Evolutionary conservation across 1,140 invertebrate species (phyloP), one percentile per base, ranked within the genome.

Genomic region (Drosophila nikananu): DNA sequence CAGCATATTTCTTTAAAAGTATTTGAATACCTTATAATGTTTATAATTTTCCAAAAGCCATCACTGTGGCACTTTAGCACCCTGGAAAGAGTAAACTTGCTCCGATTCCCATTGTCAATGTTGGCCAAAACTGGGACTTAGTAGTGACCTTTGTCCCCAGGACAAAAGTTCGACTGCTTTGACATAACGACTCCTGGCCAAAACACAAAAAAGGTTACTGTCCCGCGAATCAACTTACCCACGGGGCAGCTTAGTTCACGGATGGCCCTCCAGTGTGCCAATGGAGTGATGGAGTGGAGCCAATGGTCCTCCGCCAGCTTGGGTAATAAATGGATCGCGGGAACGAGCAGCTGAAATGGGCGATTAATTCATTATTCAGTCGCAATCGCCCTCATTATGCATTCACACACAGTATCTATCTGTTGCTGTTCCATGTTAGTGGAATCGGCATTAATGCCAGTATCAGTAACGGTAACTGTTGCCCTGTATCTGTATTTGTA

Each of bases 311-410:
- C 21, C 21, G 46, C 23, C 15, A n/a, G 7, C 9, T 17, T 19
- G 41, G 51, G 25, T 39, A 71, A 60, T 71, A 42, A 73, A 73
- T 73, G 70, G 37, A 51, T 60, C 66, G 46, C 67, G 67, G 70
- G 67, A 73, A 72, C 54, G 15, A 72, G 70, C 70, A 73, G 54
- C 67, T 73, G 70, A 71, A 70, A 27, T 39, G 71, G 68, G 68
- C 68, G 37, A 74, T 74, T 74, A 74, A 74, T 74, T 74, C 67
- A 74, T 74, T 74, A 74, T 74, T 74, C 55, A 74, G 32, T n/a
- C 15, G 67, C 52, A 72, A 59, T 72, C 42, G 15, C 7, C 19
- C 68, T 74, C 71, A 74, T 74, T 74, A 73, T 73, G 71, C 55
- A 74, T 74, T 61, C 71, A 61, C 55, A 61, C 55, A 44, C 23